Evolutionary conservation across 2,888 invertebrate species (phyloP).

Genomic region (Spodoptera littoralis): DNA sequence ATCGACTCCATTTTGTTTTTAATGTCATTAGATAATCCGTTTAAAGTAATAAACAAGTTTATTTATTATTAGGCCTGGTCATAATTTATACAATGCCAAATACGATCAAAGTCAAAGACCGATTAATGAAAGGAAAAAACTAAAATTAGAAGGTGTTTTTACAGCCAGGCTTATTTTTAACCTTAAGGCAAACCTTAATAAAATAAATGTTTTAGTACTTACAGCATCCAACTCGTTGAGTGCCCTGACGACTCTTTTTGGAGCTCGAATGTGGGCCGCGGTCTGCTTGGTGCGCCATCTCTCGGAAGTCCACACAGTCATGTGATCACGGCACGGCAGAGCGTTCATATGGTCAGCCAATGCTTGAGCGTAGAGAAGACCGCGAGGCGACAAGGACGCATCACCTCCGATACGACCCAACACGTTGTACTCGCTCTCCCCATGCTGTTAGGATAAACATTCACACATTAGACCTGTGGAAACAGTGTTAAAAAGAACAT

Average conservation of each 20-base stretch:
- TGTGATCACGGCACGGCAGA: slow-evolving; percentile 90
- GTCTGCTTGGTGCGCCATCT: slow-evolving; percentile 96
- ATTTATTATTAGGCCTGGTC: too few relatives aligned
- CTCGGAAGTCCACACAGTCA: slow-evolving; percentile 97
- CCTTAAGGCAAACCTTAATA: too few relatives aligned
- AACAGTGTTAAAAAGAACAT: too few relatives aligned
- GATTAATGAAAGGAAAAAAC: too few relatives aligned
- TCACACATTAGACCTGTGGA: neutral
- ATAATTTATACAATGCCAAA: too few relatives aligned
- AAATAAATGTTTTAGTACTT: slow-evolving; percentile 71
- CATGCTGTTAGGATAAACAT: slow-evolving; percentile 90
- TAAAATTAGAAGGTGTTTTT: too few relatives aligned
- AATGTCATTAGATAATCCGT: too few relatives aligned
- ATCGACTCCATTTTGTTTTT: too few relatives aligned
- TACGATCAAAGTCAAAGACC: too few relatives aligned
- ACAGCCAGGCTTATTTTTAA: too few relatives aligned
- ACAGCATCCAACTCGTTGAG: slow-evolving; percentile 98
- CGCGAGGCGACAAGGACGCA: slow-evolving; percentile 94
- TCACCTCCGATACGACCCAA: slow-evolving; percentile 97
- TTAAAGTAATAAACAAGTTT: too few relatives aligned
- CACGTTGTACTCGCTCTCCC: slow-evolving; percentile 97
- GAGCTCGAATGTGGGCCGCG: slow-evolving; percentile 93
- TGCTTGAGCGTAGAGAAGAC: slow-evolving; percentile 93
- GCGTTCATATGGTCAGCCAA: slow-evolving; percentile 91
- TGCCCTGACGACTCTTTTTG: slow-evolving; percentile 94